Evolutionary conservation across 2,113 vertebrate species (phyloP), one percentile per base, ranked within the genome.

Genomic region (Lampris incognitus): DNA sequence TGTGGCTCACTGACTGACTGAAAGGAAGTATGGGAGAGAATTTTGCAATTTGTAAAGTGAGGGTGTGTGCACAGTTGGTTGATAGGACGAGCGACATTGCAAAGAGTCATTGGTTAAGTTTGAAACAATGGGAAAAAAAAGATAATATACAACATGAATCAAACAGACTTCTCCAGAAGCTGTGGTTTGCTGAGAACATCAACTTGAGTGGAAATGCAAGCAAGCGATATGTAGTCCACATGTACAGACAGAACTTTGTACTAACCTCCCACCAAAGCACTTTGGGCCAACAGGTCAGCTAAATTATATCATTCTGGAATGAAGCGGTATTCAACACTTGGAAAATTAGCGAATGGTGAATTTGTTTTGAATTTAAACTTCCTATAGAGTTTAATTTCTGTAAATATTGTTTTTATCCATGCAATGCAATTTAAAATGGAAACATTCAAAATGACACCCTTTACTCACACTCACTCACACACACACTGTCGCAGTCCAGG

Each of bases 401-500:
- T 24, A 24, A 24, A 24, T 24, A 0, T 24, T 24, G 24, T 24
- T 24, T 24, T 24, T 24, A 24, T 24, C 24, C 24, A 24, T 24
- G 24, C 24, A 24, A 24, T 24, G 24, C 24, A 24, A 24, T 24
- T 24, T 24, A 24, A 24, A 24, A 24, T 24, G 24, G 24, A 24
- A 24, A 24, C 24, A 24, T 24, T 24, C 24, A 24, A 24, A 24
- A 24, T 24, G 24, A 24, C 24, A 24, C 69, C 39, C 39, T 13
- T 24, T 11, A 13, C 63, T 69, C 50, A 37, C 48, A 56, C 48
- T 55, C 71, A 69, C 40, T 68, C 54, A 72, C 79, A 78, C 66
- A 51, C 0, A 62, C 74, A 81, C 83, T 79, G 89, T 90, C 89
- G 86, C 86, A 87, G 81, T 83, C 90, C 74, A 44, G 54, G 60